Conservation (phyloP, 2,888 invertebrate genomes). For the Drosophila rellima region DNA sequence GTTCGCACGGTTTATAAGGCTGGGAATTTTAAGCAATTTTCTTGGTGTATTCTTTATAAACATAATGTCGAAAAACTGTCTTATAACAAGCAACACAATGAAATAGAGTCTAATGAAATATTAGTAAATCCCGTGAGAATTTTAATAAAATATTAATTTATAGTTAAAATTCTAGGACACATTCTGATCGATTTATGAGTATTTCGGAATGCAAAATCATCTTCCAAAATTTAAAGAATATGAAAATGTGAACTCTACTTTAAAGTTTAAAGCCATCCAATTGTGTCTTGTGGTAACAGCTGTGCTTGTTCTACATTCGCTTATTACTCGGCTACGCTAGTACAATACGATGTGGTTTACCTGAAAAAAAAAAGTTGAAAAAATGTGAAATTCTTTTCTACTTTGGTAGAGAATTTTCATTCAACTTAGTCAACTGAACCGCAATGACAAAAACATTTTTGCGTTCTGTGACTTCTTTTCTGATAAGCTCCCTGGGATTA, state of each 20-base stretch:
- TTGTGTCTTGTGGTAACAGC: slow-evolving; percentile 1
- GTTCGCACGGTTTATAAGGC: slow-evolving; percentile 15
- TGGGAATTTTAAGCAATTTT: slow-evolving; percentile 10
- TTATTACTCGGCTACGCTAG: not conserved
- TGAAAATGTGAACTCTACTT: not conserved
- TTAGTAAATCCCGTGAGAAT: slow-evolving; percentile 1
- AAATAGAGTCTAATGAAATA: not conserved
- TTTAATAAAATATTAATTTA: too few species aligned
- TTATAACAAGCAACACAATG: not conserved
- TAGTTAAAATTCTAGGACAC: not conserved
- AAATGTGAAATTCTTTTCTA: not conserved
- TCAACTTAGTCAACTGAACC: slow-evolving; percentile 14
- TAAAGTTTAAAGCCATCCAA: not conserved
- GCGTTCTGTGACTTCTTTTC: slow-evolving; percentile 28
- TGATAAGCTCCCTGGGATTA: slow-evolving; percentile 67
- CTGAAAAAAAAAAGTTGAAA: not conserved
- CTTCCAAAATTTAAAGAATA: too few species aligned
- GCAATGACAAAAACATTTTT: slow-evolving; percentile 28
- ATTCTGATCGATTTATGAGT: too few species aligned
- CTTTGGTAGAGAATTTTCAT: slow-evolving; percentile 1
- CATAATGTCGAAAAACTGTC: not conserved
- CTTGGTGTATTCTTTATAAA: slow-evolving; percentile 5
- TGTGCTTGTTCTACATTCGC: not conserved
- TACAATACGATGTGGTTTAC: slow-evolving; percentile 4
- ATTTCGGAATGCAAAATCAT: not conserved